Evolutionary conservation across 2,888 invertebrate genomes (phyloP).

Genomic region (Rhorus exstirpatorius): DNA sequence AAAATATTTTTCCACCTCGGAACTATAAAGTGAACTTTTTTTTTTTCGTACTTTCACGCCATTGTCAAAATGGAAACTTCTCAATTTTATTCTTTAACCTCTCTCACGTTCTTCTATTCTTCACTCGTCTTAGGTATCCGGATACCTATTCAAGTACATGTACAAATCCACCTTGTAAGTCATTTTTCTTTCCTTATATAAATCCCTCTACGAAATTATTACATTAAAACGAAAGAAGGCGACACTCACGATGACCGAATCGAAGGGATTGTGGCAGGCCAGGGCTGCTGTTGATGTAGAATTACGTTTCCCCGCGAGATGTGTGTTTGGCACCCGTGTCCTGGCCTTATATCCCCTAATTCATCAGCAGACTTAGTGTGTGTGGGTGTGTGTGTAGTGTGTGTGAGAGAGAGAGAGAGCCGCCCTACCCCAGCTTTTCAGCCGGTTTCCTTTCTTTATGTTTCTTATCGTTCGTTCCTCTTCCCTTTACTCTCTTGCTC

Average conservation of each 20-base stretch:
- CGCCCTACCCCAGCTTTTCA: slow-evolving; percentile 58
- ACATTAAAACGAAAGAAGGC: slow-evolving; percentile 5
- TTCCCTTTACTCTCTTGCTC: slow-evolving; percentile 4
- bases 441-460: slow-evolving; percentile 36
- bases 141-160: too few species aligned
- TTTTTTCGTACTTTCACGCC: slow-evolving; percentile 16
- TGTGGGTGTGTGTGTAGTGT: too few species aligned
- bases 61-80: neutral
- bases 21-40: neutral
- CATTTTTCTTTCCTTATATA: too few species aligned
- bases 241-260: slow-evolving; percentile 85
- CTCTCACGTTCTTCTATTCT: too few species aligned
- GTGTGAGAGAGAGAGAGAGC: slow-evolving; percentile 20
- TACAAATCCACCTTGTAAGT: too few species aligned
- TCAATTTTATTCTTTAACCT: too few species aligned
- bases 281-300: slow-evolving; percentile 80
- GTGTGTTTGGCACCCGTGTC: slow-evolving; percentile 40
- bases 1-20: slow-evolving; percentile 21
- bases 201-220: neutral
- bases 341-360: slow-evolving; percentile 54
- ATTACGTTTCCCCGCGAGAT: slow-evolving; percentile 70
- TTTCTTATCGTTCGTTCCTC: neutral
- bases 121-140: too few species aligned
- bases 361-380: slow-evolving; percentile 17
- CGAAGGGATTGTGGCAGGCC: slow-evolving; percentile 86